phyloP scores from a whole-genome alignment of 2,888 invertebrate genomes.

The Ptychoptera albimana region DNA sequence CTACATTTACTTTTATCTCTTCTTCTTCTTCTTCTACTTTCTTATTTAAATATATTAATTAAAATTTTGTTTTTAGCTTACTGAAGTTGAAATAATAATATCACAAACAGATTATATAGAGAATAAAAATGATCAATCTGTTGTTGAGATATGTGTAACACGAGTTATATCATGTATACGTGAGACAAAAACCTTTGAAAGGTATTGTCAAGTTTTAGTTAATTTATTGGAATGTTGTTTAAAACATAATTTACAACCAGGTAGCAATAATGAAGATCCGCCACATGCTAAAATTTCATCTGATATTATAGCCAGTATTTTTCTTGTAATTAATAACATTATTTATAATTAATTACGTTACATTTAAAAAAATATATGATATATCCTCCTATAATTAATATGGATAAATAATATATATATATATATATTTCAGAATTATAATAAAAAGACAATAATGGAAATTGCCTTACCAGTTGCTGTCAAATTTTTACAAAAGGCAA shows the following conservation, averaged over 20 bases:
- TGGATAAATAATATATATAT: background rate
- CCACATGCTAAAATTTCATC: conserved; percentile 94
- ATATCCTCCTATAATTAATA: no score
- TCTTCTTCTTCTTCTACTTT: background rate
- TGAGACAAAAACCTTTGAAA: conserved; percentile 71
- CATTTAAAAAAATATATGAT: background rate
- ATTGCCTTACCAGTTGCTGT: conserved; percentile 76
- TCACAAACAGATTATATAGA: conserved; percentile 67
- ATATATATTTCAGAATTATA: conserved; percentile 33
- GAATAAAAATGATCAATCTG: conserved; percentile 84
- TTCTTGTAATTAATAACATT: conserved; percentile 46
- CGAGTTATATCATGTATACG: conserved; percentile 79
- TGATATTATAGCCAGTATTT: conserved; percentile 87
- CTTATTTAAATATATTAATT: conserved; percentile 4
- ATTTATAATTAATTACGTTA: background rate
- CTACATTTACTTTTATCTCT: background rate
- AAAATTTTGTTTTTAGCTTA: conserved; percentile 35
- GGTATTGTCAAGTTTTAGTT: conserved; percentile 71
- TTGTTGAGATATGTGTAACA: conserved; percentile 89
- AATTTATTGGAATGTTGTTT: conserved; percentile 74
- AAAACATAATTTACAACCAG: conserved; percentile 72
- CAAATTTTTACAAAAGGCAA: conserved; percentile 79
- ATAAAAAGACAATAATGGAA: conserved; percentile 39
- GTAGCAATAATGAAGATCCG: conserved; percentile 67
- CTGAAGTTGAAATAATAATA: conserved; percentile 65